phyloP scores from a whole-genome alignment of 2,888 invertebrate genomes.

The Patella ulyssiponensis region DNA sequence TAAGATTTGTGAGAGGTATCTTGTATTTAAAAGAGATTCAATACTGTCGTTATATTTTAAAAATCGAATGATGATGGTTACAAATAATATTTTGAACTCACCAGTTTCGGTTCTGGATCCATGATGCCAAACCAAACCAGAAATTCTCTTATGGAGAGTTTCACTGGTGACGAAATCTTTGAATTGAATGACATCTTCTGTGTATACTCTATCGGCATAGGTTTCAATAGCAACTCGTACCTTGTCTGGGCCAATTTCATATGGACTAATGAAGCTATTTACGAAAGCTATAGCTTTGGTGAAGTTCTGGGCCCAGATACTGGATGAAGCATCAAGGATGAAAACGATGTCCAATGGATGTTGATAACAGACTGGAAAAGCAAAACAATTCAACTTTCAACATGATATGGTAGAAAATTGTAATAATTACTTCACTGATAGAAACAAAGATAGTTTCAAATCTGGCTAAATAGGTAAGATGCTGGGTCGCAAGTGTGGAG shows the following conservation, averaged over 20 bases:
- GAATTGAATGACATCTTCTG: background rate
- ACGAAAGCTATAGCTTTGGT: conserved; percentile 38
- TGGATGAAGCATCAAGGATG: conserved; percentile 33
- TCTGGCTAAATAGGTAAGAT: too few relatives aligned
- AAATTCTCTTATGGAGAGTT: background rate
- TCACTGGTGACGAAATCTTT: background rate
- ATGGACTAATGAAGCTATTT: conserved; percentile 33
- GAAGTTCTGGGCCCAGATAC: conserved; percentile 40
- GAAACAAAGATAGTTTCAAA: too few relatives aligned
- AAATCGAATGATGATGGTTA: too few relatives aligned
- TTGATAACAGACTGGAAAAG: conserved; percentile 26
- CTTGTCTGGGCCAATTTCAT: conserved; percentile 32
- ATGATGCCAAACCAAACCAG: background rate
- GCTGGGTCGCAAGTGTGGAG: too few relatives aligned
- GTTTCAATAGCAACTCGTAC: conserved; percentile 19
- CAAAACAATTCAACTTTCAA: too few relatives aligned
- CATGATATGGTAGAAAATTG: too few relatives aligned
- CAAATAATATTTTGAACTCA: background rate
- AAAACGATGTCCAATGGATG: conserved; percentile 37
- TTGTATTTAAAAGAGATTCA: too few relatives aligned
- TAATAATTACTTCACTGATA: too few relatives aligned
- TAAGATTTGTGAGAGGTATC: too few relatives aligned
- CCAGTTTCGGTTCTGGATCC: conserved; percentile 5
- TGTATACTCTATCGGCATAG: background rate
- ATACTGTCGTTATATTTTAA: too few relatives aligned